Evolutionary conservation across 2,888 invertebrate species (phyloP), one percentile per base, ranked within the genome.

Genomic region (Andrena flavipes): DNA sequence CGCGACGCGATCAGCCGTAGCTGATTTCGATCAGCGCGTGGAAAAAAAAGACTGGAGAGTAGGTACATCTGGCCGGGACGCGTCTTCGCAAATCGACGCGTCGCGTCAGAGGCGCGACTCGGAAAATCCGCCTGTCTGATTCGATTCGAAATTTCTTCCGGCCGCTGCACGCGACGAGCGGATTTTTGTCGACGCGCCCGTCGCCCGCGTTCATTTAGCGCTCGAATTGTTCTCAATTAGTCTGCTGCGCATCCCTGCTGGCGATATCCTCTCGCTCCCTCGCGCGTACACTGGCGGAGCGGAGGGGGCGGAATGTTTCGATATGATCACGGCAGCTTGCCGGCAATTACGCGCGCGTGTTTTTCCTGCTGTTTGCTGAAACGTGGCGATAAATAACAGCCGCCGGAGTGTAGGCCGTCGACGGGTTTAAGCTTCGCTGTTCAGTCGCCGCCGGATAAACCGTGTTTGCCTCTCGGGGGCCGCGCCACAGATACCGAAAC

Each of bases 161-260:
- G 84, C 86, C 72, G 88, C 33, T 78, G 88, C 76, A 73, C 87
- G 77, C 86, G 82, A 78, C 81, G 62, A 65, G 82, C 16, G 78
- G 78, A 87, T 87, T 87, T 87, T 78, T 84, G 48, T 33, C 80
- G 76, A 56, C 56, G 56, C 56, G 68, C 42, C 77, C 65, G 83
- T 56, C 80, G 83, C 69, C 42, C 77, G 67, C 85, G 82, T 88
- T 88, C 84, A 82, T 87, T 87, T 84, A 89, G 78, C 86, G 82
- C 82, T 84, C 86, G 83, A 86, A 87, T 88, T 80, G 89, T 80
- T 85, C 84, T 84, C 89, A 89, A 88, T 88, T 89, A 85, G 86
- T 67, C 79, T 79, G 78, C 23, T 68, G 71, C 78, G 56, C 70
- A 60, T 65, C 77, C 75, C 70, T 71, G 82, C 63, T 56, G 54